These are phyloP conservation scores for Oncorhynchus clarkii DNA, from an alignment of 2,113 vertebrate genomes.

Conservation along the genomic window DNA sequence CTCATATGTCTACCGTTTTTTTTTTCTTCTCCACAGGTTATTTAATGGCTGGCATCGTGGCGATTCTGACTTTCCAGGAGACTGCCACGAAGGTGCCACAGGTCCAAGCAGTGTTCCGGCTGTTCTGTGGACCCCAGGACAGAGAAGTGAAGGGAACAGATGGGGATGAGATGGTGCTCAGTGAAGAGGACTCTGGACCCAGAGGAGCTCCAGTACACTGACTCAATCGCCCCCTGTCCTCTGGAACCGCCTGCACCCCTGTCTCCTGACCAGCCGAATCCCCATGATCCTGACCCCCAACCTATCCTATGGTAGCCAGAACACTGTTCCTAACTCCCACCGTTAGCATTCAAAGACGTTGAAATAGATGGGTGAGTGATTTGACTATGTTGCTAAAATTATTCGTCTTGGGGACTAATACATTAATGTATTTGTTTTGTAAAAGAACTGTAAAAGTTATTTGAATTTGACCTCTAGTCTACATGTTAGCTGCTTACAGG, in stretches of 20 bases:
- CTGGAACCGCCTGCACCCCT: constrained; percentile 11
- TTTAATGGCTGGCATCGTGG: constrained; percentile 61
- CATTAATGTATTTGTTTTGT: neutral
- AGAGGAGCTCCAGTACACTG: constrained; percentile 48
- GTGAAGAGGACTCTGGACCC: constrained; percentile 18
- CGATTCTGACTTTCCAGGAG: constrained; percentile 58
- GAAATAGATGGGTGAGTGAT: too few species aligned
- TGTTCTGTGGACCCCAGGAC: constrained; percentile 38
- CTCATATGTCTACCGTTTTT: neutral
- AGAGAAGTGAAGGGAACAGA: constrained; percentile 29
- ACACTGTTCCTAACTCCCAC: neutral
- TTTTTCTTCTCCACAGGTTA: constrained; percentile 50
- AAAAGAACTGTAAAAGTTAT: too few species aligned
- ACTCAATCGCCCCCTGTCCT: constrained; percentile 49
- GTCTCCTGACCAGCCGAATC: neutral
- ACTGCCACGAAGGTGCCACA: constrained; percentile 56
- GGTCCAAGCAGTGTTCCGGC: constrained; percentile 44
- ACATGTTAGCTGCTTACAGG: too few species aligned
- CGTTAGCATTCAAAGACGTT: neutral
- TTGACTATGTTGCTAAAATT: neutral
- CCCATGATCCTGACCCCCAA: neutral
- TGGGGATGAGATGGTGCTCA: constrained; percentile 39
- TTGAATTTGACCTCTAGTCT: too few species aligned
- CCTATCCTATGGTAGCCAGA: neutral
- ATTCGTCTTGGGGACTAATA: neutral